Base-by-base conservation (phyloP, 2,113 vertebrate species). In the Pipra filicauda region DNA sequence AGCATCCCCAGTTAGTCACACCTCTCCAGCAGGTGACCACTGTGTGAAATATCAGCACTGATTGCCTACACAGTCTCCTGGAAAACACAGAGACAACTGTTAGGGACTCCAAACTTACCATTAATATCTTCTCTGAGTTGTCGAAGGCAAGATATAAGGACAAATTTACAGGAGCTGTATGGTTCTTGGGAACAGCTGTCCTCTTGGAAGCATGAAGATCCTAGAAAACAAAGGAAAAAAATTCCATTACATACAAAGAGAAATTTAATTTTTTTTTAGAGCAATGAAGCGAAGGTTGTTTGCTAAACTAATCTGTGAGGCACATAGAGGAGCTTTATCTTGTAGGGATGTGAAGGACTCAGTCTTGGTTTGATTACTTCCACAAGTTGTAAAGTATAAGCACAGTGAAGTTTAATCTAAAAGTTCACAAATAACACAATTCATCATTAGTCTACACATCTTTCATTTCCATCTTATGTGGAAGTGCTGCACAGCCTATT, bases 361-460 rank as follows among this genome's bases (percentile, higher is more conserved):
- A 17, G 35, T 18, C 49, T 85, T 54, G 33, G 21, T 70, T 86
- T 70, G 22, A 57, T 65, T 66, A 73, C 33, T 30, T 89, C 81
- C n/a, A 27, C 81, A 39, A 55, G 51, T 9, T 61, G 67, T 78
- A 23, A 91, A 33, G 31, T 20, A 1, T 7, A 69, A 76, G 37
- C 52, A 78, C 27, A 73, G 49, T 23, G 58, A 73, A 72, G 15
- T 27, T 70, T 6, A 12, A 43, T 27, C 22, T 75, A 30, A 46
- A 85, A 74, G 46, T 39, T 43, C 51, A 64, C 31, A 54, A 58
- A 43, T 43, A 51, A 62, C 22, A 24, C 28, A 18, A n/a, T 44
- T 64, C 16, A 33, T 54, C 18, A 13, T 54, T 24, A 43, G 28
- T 22, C 74, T 35, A 28, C 35, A 39, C 0, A 0, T 0, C 0